phyloP scores from a whole-genome alignment of 2,888 invertebrate species.

The Iphiclides podalirius region DNA sequence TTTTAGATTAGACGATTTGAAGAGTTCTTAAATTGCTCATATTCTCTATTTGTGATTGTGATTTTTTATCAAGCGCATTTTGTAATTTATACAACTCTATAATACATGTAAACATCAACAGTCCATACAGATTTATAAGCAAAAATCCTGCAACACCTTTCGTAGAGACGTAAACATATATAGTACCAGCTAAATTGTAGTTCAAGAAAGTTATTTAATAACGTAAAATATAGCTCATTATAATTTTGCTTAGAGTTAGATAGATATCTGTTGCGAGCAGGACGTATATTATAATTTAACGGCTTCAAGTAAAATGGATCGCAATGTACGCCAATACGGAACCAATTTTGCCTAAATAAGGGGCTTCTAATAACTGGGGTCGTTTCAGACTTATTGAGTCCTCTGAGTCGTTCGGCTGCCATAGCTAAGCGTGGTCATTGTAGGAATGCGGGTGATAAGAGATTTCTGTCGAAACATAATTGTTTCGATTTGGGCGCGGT shows the following conservation, averaged over 20 bases:
- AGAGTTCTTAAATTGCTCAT: too few relatives aligned
- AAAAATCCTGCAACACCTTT: too few relatives aligned
- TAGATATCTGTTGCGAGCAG: background rate
- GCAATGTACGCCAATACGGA: constrained; percentile 3
- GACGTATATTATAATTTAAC: constrained; percentile 7
- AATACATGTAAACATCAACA: too few relatives aligned
- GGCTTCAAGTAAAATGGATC: background rate
- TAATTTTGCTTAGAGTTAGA: background rate
- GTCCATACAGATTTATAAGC: too few relatives aligned
- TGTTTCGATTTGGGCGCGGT: constrained; percentile 41
- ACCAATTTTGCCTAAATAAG: constrained; percentile 22
- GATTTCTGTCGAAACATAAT: constrained; percentile 40
- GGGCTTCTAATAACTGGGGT: constrained; percentile 11
- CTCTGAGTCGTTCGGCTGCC: background rate
- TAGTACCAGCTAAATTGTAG: too few relatives aligned
- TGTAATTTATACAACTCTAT: too few relatives aligned
- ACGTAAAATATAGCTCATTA: background rate
- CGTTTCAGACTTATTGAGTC: constrained; percentile 17
- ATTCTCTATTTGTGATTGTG: too few relatives aligned
- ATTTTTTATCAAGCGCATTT: too few relatives aligned
- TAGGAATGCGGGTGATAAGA: constrained; percentile 29
- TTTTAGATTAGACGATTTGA: too few relatives aligned
- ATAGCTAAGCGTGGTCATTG: constrained; percentile 19
- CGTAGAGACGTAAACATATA: too few relatives aligned
- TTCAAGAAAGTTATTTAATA: background rate